These are phyloP conservation scores for Tadarida brasiliensis DNA, from an alignment of 2,797 vertebrate genomes.

Conservation along the genomic window DNA sequence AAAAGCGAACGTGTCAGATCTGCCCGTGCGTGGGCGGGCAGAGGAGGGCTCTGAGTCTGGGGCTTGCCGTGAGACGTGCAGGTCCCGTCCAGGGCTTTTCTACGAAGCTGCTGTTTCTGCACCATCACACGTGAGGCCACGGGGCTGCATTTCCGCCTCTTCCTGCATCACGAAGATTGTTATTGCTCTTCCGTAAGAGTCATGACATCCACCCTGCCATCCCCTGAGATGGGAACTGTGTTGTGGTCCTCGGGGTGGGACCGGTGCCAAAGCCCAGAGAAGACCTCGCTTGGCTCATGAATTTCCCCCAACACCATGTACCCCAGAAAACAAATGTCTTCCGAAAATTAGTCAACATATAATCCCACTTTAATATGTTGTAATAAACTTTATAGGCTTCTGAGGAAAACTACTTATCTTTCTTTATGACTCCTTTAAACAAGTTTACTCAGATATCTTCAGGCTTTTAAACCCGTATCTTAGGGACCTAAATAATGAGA, in stretches of 20 bases:
- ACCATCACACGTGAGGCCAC: rapidly evolving
- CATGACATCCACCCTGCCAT: background rate
- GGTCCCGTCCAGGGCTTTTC: background rate
- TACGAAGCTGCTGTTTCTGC: background rate
- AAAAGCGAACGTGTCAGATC: background rate
- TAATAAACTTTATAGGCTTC: slow-evolving; percentile 78
- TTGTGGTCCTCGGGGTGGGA: background rate
- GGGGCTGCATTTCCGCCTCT: background rate
- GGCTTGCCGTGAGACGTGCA: background rate
- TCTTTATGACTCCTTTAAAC: slow-evolving; percentile 78
- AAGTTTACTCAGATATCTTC: slow-evolving; percentile 67
- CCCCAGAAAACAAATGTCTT: slow-evolving; percentile 61
- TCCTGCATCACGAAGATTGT: background rate
- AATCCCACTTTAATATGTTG: slow-evolving; percentile 69
- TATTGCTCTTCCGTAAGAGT: slow-evolving; percentile 22
- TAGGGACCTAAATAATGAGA: slow-evolving; percentile 75
- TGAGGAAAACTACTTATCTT: slow-evolving; percentile 74
- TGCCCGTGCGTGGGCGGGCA: background rate
- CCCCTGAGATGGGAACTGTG: background rate
- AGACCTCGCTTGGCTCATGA: background rate
- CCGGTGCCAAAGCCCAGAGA: background rate
- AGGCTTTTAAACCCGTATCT: slow-evolving; percentile 69
- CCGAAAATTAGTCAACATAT: slow-evolving; percentile 67
- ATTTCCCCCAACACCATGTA: background rate
- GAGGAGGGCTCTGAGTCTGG: background rate